phyloP scores from a whole-genome alignment of 2,113 vertebrate species.

The Brachypodius melanocephalos region DNA sequence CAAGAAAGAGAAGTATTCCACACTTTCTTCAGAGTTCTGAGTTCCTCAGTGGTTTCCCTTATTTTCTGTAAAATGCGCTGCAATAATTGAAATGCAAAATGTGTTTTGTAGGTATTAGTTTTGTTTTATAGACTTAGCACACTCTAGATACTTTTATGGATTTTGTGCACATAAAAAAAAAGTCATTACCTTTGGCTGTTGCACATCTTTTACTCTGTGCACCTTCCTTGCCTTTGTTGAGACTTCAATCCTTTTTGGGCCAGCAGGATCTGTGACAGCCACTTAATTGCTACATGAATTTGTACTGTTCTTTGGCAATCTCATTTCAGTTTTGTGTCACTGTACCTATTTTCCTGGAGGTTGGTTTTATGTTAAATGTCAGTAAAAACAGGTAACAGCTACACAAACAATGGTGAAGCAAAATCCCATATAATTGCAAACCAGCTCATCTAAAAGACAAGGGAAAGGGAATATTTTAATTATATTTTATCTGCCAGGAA shows the following conservation, averaged over 20 bases:
- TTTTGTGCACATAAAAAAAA: background rate
- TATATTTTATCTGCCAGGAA: constrained; percentile 23
- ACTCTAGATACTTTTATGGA: background rate
- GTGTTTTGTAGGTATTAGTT: background rate
- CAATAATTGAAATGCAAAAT: background rate
- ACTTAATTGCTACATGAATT: constrained; percentile 74
- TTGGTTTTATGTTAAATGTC: constrained; percentile 68
- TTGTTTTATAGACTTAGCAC: background rate
- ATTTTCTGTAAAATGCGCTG: background rate
- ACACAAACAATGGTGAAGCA: constrained; percentile 16
- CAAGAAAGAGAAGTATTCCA: background rate
- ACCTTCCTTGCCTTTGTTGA: background rate
- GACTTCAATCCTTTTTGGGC: background rate
- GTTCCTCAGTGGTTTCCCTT: background rate
- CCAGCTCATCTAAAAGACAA: background rate
- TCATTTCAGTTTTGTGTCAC: constrained; percentile 56
- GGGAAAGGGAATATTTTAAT: constrained; percentile 17
- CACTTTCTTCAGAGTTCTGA: background rate
- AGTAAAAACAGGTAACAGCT: constrained; percentile 56
- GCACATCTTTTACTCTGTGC: background rate
- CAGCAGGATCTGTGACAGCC: constrained; percentile 63
- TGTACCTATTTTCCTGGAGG: constrained; percentile 29
- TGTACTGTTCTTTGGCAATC: constrained; percentile 56
- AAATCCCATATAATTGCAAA: constrained; percentile 42
- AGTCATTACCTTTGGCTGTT: background rate